These are phyloP conservation scores for Cepaea nemoralis DNA, from an alignment of 1,140 invertebrate species.

Conservation along the genomic window DNA sequence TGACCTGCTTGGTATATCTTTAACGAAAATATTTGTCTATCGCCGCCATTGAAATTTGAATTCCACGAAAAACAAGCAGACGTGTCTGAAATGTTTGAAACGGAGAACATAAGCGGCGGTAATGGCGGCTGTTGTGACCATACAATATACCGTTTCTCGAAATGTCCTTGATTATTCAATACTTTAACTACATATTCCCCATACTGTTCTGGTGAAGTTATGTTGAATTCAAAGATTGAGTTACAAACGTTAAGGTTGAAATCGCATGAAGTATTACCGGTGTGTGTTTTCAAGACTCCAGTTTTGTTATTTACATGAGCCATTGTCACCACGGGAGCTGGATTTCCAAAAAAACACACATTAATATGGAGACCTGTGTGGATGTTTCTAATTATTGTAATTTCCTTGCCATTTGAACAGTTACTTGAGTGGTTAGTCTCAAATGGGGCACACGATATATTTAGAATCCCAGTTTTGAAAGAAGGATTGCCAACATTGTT, in stretches of 20 bases:
- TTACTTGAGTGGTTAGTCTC: constrained; percentile 9
- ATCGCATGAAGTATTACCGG: background rate
- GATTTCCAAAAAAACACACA: background rate
- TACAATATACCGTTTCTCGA: background rate
- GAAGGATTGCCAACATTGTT: background rate
- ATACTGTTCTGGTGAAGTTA: constrained; percentile 1
- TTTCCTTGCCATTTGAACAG: background rate
- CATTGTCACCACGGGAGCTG: background rate
- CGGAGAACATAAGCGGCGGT: background rate
- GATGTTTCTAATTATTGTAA: background rate
- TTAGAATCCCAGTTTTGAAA: background rate
- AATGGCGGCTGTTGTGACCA: constrained; percentile 4
- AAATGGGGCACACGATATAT: constrained; percentile 1
- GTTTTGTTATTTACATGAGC: background rate
- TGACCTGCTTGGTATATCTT: no score
- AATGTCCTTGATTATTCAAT: background rate
- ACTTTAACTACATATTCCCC: background rate
- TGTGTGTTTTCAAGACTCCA: background rate
- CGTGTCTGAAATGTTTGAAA: background rate
- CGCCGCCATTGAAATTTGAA: constrained; percentile 14
- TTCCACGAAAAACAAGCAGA: constrained; percentile 15
- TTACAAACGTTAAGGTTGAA: background rate
- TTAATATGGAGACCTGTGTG: background rate
- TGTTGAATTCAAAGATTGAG: background rate
- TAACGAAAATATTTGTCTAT: background rate